phyloP scores from a whole-genome alignment of 2,888 invertebrate genomes.

The Drosophila acutilabella region DNA sequence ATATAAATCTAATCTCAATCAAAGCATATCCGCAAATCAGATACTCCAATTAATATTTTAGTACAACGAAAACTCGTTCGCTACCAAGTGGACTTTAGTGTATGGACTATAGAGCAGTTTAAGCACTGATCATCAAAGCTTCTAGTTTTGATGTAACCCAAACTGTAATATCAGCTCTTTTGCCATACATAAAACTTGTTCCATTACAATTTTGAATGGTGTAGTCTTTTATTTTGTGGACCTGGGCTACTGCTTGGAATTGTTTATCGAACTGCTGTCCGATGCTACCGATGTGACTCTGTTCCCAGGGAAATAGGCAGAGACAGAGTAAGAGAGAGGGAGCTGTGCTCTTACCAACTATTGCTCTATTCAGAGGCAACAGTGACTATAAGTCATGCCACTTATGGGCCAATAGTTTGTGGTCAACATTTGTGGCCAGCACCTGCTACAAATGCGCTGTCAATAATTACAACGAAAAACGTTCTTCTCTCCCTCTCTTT shows the following conservation, averaged over 20 bases:
- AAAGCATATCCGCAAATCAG: constrained; percentile 31
- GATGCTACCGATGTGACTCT: constrained; percentile 13
- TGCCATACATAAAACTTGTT: constrained; percentile 46
- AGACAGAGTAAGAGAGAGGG: not conserved
- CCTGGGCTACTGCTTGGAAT: constrained; percentile 15
- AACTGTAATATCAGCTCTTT: constrained; percentile 36
- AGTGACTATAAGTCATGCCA: constrained; percentile 42
- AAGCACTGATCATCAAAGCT: constrained; percentile 21
- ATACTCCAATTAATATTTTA: constrained; percentile 53
- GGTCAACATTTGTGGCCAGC: constrained; percentile 25
- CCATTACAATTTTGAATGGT: constrained; percentile 36
- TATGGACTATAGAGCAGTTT: not conserved
- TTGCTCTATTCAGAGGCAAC: constrained; percentile 42
- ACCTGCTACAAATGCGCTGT: constrained; percentile 68
- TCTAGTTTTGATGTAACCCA: constrained; percentile 36
- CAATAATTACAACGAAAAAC: constrained; percentile 72
- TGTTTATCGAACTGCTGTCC: constrained; percentile 25
- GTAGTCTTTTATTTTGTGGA: not conserved
- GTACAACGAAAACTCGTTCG: constrained; percentile 42
- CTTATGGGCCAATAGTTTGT: constrained; percentile 31
- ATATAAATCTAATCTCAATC: constrained; percentile 35
- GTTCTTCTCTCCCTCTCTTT: constrained; percentile 5
- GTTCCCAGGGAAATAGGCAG: not conserved
- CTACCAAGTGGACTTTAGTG: not conserved
- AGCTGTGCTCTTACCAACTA: constrained; percentile 17